Evolutionary conservation across 2,888 invertebrate species (phyloP).

Genomic region (Tetragnatha montana): DNA sequence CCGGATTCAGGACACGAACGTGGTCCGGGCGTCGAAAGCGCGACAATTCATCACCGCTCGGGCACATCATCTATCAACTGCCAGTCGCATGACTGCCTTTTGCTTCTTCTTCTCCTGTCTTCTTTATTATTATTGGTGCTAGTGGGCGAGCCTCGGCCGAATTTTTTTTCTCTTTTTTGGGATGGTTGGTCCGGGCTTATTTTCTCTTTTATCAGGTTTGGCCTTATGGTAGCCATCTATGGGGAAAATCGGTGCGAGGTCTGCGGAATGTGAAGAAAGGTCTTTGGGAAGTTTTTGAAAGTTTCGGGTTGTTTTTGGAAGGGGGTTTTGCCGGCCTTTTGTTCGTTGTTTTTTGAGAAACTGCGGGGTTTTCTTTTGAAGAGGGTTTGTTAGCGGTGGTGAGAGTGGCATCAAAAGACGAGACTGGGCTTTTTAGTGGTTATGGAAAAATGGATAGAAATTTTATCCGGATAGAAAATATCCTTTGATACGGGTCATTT

Average conservation of each 20-base stretch:
- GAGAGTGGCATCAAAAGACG: too few relatives aligned
- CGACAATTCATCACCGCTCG: slow-evolving; percentile 37
- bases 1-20: slow-evolving; percentile 46
- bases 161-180: neutral
- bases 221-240: slow-evolving; percentile 30
- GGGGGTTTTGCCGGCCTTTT: too few relatives aligned
- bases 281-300: neutral
- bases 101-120: slow-evolving; percentile 11
- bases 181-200: neutral
- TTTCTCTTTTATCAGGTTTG: slow-evolving; percentile 37
- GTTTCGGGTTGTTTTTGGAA: neutral
- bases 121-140: neutral
- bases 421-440: too few relatives aligned
- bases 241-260: slow-evolving; percentile 3
- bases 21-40: slow-evolving; percentile 33
- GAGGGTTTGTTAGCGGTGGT: too few relatives aligned
- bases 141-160: neutral
- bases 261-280: neutral
- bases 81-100: slow-evolving; percentile 38
- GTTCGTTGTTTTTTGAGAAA: too few relatives aligned
- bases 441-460: too few relatives aligned
- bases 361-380: too few relatives aligned
- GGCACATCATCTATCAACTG: slow-evolving; percentile 58
- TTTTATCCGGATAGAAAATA: too few relatives aligned
- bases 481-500: too few relatives aligned